Percentiles rank a stretch among this genome's conserved stretches.
phyloP scores from a whole-genome alignment of 2,113 vertebrate species.

The pig (Sus scrofa) region DNA sequence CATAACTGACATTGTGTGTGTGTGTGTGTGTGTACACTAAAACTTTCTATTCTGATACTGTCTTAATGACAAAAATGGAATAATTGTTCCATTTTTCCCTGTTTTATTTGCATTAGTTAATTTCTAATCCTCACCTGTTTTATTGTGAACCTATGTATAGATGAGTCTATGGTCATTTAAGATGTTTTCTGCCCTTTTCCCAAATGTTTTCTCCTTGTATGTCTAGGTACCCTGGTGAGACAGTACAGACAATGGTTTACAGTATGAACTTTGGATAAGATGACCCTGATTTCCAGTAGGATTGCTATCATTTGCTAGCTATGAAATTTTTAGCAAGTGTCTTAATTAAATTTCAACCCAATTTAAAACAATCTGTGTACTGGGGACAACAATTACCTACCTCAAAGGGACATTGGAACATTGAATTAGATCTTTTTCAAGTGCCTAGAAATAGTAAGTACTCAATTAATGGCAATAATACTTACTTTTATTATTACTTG shows the following conservation, averaged over 20 bases:
- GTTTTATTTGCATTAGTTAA: not conserved
- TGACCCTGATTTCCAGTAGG: not conserved
- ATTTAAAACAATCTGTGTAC: constrained; percentile 15
- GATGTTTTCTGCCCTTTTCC: not conserved
- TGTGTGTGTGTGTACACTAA: not conserved
- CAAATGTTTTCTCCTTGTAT: not conserved
- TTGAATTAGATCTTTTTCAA: constrained; percentile 31
- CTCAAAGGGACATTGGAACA: not conserved
- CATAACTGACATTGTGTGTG: not conserved
- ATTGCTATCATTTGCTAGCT: not conserved
- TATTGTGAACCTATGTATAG: not conserved
- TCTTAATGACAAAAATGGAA: not conserved
- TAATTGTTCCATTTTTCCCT: not conserved
- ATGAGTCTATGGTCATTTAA: not conserved
- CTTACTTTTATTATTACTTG: constrained; percentile 56
- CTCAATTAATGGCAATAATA: constrained; percentile 40
- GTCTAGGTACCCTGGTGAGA: not conserved
- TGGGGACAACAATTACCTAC: not conserved
- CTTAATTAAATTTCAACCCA: not conserved
- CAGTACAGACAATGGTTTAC: not conserved
- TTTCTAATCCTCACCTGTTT: not conserved
- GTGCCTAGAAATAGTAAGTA: not conserved
- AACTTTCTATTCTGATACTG: not conserved
- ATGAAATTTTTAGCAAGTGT: not conserved
- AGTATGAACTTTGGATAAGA: not conserved